A percentile compares a stretch with the other conserved stretches of the same genome.
phyloP scores from a whole-genome alignment of 2,797 vertebrate species.

The Miichthys miiuy region DNA sequence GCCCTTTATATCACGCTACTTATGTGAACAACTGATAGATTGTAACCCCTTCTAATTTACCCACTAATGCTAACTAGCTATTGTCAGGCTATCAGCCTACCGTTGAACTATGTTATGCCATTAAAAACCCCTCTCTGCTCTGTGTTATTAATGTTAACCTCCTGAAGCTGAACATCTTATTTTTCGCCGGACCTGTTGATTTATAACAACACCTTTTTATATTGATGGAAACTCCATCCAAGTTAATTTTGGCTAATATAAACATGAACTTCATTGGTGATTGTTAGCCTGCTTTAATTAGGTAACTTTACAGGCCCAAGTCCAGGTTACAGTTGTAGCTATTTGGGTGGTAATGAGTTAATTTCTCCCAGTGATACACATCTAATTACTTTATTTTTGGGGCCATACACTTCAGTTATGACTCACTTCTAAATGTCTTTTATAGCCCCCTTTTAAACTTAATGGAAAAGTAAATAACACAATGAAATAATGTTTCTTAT shows the following conservation, averaged over 20 bases:
- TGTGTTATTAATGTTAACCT: neutral
- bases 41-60: slow-evolving; percentile 1
- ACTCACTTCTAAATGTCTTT: too few species aligned
- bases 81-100: neutral
- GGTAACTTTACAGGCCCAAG: neutral
- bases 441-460: neutral
- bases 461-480: neutral
- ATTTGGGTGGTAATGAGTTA: neutral
- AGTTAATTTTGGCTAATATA: neutral
- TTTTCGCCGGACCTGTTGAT: slow-evolving; percentile 51
- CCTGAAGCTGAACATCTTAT: neutral
- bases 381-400: neutral
- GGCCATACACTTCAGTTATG: too few species aligned
- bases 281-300: neutral
- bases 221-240: neutral
- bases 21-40: neutral
- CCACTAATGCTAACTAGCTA: slow-evolving; percentile 43
- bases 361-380: too few species aligned
- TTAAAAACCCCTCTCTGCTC: neutral
- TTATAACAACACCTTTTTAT: neutral
- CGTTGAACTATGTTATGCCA: too few species aligned
- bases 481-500: neutral
- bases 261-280: neutral
- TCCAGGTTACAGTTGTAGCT: neutral
- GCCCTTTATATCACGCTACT: neutral